Evolutionary conservation across 1,140 invertebrate species (phyloP), one percentile per base, ranked within the genome.

Genomic region (Euwallacea similis): DNA sequence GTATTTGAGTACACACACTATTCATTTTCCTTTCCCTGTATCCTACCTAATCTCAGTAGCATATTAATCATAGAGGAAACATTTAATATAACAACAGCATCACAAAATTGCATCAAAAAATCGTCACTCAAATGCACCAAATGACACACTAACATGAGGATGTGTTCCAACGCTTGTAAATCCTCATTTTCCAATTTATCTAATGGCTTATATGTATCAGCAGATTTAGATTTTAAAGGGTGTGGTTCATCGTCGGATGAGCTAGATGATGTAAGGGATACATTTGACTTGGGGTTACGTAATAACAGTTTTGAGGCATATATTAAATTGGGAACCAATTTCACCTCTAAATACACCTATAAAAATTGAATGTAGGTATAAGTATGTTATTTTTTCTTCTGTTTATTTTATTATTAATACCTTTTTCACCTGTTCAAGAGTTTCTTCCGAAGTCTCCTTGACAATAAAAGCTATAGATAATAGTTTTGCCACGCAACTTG

Each of bases 91-190:
- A 86, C 86, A 41, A 93, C 83, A 2, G 91, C 87, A 70, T 93
- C 89, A 77, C 91, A 93, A 77, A 93, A 89, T 76, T 94, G 92
- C 0, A 85, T 84, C 0, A 93, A 85, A 79, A 91, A 93, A 64
- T 88, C 85, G 33, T 89, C 85, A 42, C 89, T 86, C 10, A 86
- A 80, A 75, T 93, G 87, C 63, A 92, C 87, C 67, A 94, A 80
- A 82, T 91, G 87, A 65, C 88, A 87, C 33, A 92, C 86, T 46
- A 94, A 79, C 66, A 92, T 85, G 76, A 88, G 85, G 68, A 91
- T 84, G 43, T 87, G 85, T 73, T 88, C 87, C 7, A 92, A 81
- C 0, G 90, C 88, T 76, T 86, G 83, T 59, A 90, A 80, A 76
- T 89, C 86, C 73, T 89, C 88, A 9, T 79, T 79, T 9, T 83